Percentiles rank a stretch among this genome's conserved stretches.
These are phyloP conservation scores for Hormiphora californensis DNA, from an alignment of 37 sponge, comb jelly and placozoan species.

Conservation along the genomic window DNA sequence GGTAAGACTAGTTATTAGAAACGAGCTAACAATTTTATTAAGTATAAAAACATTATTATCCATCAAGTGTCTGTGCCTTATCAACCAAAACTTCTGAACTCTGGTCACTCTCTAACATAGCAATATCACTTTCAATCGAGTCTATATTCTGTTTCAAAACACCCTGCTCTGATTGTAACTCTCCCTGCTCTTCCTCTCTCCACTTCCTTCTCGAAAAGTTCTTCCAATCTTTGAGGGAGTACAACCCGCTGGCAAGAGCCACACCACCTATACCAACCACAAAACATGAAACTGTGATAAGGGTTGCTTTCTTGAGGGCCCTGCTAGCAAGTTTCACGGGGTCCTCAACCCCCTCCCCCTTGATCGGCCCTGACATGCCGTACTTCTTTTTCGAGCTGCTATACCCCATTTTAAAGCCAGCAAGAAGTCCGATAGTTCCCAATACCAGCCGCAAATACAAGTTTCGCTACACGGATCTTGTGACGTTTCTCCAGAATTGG, in stretches of 20 bases:
- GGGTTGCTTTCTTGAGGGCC: constrained; percentile 6
- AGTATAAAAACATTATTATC: no score
- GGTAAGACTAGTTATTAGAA: no score
- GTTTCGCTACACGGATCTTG: background rate
- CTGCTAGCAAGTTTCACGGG: background rate
- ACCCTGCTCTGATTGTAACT: background rate
- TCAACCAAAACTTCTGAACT: no score
- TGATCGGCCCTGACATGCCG: background rate
- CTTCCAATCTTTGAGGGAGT: background rate
- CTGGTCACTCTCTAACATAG: no score
- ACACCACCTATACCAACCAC: background rate
- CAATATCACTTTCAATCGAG: no score
- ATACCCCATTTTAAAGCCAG: constrained; percentile 27
- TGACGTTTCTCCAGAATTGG: background rate
- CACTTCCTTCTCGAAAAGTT: constrained; percentile 41
- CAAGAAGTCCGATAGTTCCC: background rate
- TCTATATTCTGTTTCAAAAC: no score
- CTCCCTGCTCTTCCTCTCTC: background rate
- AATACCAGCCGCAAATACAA: background rate
- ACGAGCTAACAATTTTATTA: no score
- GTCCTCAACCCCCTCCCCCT: background rate
- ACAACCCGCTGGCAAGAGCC: background rate
- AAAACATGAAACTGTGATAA: constrained; percentile 43
- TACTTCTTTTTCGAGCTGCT: background rate
- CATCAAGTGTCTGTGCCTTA: no score